Evolutionary conservation across 2,797 vertebrate species (phyloP), one percentile per base, ranked within the genome.

Genomic region (Gymnocypris eckloni): DNA sequence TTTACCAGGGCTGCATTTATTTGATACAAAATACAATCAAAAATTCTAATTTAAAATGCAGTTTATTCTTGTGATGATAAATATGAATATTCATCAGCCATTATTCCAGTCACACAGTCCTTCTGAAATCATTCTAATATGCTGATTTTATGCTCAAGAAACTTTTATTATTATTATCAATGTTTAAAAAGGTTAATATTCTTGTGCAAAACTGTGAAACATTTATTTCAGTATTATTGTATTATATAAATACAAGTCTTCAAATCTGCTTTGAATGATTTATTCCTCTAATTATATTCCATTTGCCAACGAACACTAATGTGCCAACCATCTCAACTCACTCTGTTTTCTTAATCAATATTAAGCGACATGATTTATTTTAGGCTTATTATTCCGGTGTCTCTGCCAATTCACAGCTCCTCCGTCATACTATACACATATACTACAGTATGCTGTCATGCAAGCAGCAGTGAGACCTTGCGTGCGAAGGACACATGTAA

Each of bases 401-500:
- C 71, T 83, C 56, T 25, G 45, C 22, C 33, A 70, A 56, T 69
- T 70, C 50, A 43, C 48, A 66, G 28, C 48, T 50, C 12, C 39
- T 48, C 37, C 20, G 9, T 79, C 66, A 70, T 59, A 37, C 25
- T 41, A 64, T 45, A 76, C 25, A 78, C 50, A 69, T n/a, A 72
- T 75, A 64, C 37, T 37, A 33, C 33, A 33, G 33, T 33, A 59
- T 67, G 25, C 48, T 50, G 54, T 66, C 18, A 66, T 39, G 61
- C 73, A 79, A 61, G 43, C 52, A 3, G 39, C 54, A 41, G 10
- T 16, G 18, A 45, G 69, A 64, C 18, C 43, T 79, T 73, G 86
- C 50, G 71, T 85, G 82, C 70, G 50, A 85, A 81, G 59, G 43
- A 22, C 15, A 43, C 50, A 84, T 84, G 48, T 79, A 54, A 76